These are phyloP conservation scores for Opisthocomus hoazin DNA, from an alignment of 2,113 vertebrate genomes.

Conservation along the genomic window DNA sequence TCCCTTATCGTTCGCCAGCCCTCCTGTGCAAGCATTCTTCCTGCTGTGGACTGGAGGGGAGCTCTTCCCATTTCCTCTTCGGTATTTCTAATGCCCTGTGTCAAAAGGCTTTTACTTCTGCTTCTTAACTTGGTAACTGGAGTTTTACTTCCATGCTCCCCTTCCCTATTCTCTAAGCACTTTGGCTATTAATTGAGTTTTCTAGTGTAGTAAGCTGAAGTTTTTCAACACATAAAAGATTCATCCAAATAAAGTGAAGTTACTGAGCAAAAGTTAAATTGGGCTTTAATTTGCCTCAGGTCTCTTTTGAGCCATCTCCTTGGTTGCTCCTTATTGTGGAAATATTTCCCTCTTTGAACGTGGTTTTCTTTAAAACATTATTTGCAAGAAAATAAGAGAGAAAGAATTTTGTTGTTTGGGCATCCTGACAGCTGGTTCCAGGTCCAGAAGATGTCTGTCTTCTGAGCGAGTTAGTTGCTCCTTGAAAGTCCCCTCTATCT, in stretches of 20 bases:
- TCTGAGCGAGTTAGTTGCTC: neutral
- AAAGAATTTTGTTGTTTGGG: neutral
- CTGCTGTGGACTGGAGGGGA: neutral
- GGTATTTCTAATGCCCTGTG: neutral
- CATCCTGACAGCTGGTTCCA: neutral
- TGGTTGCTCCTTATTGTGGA: neutral
- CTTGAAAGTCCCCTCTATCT: neutral
- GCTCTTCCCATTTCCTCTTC: neutral
- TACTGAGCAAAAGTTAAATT: conserved; percentile 71
- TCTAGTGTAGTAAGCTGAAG: conserved; percentile 55
- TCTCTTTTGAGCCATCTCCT: conserved; percentile 53
- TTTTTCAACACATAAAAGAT: conserved; percentile 69
- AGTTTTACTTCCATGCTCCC: conserved; percentile 1
- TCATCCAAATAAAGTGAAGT: conserved; percentile 71
- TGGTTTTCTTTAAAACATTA: conserved; percentile 9
- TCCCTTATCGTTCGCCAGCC: neutral
- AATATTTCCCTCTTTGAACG: neutral
- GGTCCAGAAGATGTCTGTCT: neutral
- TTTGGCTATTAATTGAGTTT: conserved; percentile 60
- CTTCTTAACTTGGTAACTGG: conserved; percentile 17
- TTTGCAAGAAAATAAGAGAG: conserved; percentile 1
- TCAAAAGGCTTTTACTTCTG: conserved; percentile 48
- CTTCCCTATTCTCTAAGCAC: conserved; percentile 31
- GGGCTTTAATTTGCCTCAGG: conserved; percentile 71
- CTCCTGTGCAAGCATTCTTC: neutral